Percentiles rank a stretch among this genome's conserved stretches.
Conservation (phyloP, 2,888 invertebrate species). For the Limnephilus rhombicus region DNA sequence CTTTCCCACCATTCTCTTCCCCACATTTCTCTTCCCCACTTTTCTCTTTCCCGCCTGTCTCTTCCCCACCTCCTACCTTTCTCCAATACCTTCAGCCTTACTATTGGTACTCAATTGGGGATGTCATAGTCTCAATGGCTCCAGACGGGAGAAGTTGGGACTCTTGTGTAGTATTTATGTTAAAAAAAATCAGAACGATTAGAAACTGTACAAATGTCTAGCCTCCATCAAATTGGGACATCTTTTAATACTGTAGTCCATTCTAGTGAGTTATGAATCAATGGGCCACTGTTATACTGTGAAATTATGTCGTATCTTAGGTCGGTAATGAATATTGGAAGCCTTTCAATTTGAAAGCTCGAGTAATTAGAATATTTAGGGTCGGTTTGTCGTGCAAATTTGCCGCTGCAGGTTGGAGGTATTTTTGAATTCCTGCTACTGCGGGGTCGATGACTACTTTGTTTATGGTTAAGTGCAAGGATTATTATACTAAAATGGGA, state of each 20-base stretch:
- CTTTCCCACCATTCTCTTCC: no score
- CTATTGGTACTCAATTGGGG: no score
- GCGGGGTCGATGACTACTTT: neutral
- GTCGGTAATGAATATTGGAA: neutral
- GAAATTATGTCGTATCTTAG: slow-evolving; percentile 4
- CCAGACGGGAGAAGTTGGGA: no score
- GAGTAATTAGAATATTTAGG: slow-evolving; percentile 22
- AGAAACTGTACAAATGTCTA: no score
- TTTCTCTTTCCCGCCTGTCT: no score
- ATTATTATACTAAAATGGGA: neutral
- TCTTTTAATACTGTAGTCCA: neutral
- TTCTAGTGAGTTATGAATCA: neutral
- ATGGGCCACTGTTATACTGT: neutral
- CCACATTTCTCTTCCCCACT: no score
- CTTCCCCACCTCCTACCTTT: no score
- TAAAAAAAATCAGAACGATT: no score
- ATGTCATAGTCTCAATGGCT: no score
- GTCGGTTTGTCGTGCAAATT: neutral
- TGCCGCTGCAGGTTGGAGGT: neutral
- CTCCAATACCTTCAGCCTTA: no score
- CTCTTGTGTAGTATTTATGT: no score
- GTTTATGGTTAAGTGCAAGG: neutral
- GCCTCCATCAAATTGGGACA: no score
- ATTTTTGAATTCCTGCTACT: neutral
- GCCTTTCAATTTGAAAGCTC: slow-evolving; percentile 2